Base-by-base conservation (phyloP, 2,797 vertebrate species). In the Triplophysa yarkandensis region DNA sequence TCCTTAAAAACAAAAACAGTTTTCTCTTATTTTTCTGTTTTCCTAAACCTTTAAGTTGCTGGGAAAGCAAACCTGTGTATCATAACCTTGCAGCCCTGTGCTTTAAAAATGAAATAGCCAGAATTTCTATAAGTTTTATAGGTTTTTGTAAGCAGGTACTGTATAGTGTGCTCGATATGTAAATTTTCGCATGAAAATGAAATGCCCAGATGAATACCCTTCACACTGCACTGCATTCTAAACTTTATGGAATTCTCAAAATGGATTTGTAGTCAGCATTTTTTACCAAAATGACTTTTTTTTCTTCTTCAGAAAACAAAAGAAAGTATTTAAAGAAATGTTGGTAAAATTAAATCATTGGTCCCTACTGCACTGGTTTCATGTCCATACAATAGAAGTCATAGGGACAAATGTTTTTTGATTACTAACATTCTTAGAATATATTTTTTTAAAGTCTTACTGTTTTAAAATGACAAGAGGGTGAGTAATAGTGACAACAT, bases 31-130 rank as follows among this genome's bases (percentile, higher is more conserved):
- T 14, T 27, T 65, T 19, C 58, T 19, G 30, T 46, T 32, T 27
- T 30, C 4, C 4, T 90, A 88, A 89, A 90, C 88, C 84, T 86
- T 86, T 87, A 86, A 91, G 90, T 84, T 89, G 85, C 85, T 81
- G 86, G 79, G 68, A 80, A 81, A 61, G 66, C 69, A 88, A 86
- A 87, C 88, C 87, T 89, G 89, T 89, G 50, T 89, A 90, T 84
- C 81, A 84, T 78, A 88, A 81, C 85, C 84, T 81, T 80, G 76
- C 82, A 82, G 83, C 66, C 34, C 67, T 55, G 48, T 52, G 64
- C 58, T 68, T n/a, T 36, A 39, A 78, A 77, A 43, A 65, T 64
- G 43, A 32, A 72, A 71, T 28, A 61, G 19, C 28, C 9, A 67
- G 46, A n/a, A n/a, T 19, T n/a, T 57, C 50, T 13, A 25, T 64